Evolutionary conservation across 2,113 vertebrate species (phyloP).

Genomic region (Mesembrinibis cayennensis): DNA sequence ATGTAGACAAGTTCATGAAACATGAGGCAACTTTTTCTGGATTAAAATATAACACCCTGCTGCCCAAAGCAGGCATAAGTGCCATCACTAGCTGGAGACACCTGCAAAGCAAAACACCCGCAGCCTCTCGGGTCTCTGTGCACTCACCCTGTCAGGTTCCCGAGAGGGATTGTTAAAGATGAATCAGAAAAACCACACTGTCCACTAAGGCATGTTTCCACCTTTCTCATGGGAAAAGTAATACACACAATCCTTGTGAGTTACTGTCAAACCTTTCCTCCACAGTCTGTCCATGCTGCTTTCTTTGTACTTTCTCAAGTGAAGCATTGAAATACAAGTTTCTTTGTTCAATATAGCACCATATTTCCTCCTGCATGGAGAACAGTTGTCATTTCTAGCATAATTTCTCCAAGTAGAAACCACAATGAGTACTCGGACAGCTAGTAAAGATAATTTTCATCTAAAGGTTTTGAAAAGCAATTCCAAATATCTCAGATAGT

Average conservation of each 20-base stretch:
- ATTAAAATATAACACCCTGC: background rate
- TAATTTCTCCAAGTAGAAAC: slow-evolving; percentile 5
- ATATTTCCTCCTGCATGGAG: background rate
- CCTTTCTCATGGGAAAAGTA: background rate
- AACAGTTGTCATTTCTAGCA: background rate
- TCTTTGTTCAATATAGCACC: background rate
- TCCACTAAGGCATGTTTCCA: background rate
- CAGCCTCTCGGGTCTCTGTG: background rate
- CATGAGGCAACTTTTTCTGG: background rate
- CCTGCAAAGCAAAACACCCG: background rate
- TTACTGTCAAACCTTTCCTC: background rate
- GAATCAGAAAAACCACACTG: background rate
- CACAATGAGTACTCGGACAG: background rate
- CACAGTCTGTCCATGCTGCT: background rate
- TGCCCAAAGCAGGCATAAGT: background rate
- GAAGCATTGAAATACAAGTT: background rate
- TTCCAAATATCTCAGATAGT: background rate
- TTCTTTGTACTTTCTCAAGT: background rate
- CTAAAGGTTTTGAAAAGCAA: slow-evolving; percentile 15
- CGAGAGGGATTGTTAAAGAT: fast-evolving
- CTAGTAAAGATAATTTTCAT: background rate
- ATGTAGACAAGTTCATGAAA: background rate
- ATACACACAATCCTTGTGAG: background rate
- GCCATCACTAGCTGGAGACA: background rate
- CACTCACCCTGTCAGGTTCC: background rate